Evolutionary conservation across 2,888 invertebrate species (phyloP).

Genomic region (Brachyopa scutellaris): DNA sequence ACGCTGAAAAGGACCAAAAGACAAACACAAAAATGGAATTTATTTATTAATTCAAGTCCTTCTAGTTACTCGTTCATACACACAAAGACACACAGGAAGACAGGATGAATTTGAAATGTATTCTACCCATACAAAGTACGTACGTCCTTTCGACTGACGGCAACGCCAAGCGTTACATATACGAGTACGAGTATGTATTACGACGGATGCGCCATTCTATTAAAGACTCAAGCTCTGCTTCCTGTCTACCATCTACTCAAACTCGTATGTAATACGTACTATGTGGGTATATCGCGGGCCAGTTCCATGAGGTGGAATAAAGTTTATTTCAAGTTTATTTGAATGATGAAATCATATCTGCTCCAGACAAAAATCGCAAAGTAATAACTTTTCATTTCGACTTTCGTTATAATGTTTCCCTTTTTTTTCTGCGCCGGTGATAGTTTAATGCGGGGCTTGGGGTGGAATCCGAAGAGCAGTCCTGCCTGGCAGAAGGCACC

Average conservation of each 20-base stretch:
- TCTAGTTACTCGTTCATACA: neutral
- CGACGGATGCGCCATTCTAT: slow-evolving; percentile 56
- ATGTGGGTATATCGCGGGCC: neutral
- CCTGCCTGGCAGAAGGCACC: neutral
- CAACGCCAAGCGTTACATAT: slow-evolving; percentile 53
- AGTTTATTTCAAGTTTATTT: slow-evolving; percentile 72
- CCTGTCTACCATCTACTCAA: slow-evolving; percentile 13
- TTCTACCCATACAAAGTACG: no score
- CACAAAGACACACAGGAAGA: slow-evolving; percentile 19
- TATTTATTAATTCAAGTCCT: slow-evolving; percentile 68
- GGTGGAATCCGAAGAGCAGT: neutral
- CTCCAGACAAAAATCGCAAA: slow-evolving; percentile 60
- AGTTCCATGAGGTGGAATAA: slow-evolving; percentile 8
- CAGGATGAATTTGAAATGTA: slow-evolving; percentile 5
- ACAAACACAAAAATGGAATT: slow-evolving; percentile 68
- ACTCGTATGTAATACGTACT: neutral
- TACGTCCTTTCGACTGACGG: neutral
- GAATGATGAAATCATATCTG: slow-evolving; percentile 58
- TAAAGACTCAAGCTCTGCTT: slow-evolving; percentile 33
- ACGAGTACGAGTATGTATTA: no score
- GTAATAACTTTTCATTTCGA: slow-evolving; percentile 69
- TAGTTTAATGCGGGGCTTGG: no score
- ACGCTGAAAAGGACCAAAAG: slow-evolving; percentile 33
- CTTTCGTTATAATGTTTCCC: neutral
- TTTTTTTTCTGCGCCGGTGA: slow-evolving; percentile 15